Evolutionary conservation across 2,888 invertebrate genomes (phyloP).

Genomic region (Venusia cambrica): DNA sequence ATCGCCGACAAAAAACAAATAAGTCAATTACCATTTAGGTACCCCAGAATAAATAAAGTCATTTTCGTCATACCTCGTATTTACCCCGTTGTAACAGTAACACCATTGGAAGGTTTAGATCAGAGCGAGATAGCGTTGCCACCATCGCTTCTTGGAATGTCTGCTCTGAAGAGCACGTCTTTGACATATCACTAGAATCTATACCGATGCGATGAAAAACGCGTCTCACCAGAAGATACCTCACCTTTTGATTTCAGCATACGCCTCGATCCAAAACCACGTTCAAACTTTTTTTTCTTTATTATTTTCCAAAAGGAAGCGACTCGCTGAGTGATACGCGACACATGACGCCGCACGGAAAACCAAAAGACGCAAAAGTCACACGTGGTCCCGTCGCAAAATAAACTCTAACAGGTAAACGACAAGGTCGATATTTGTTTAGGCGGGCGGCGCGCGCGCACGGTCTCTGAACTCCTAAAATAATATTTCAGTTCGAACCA

Average conservation of each 20-base stretch:
- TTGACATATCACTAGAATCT: conserved; percentile 2
- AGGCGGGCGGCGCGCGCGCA: conserved; percentile 35
- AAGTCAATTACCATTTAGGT: conserved; percentile 4
- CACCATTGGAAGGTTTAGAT: conserved; percentile 20
- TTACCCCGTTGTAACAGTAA: conserved; percentile 19
- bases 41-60: conserved; percentile 16
- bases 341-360: conserved; percentile 61
- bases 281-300: conserved; percentile 50
- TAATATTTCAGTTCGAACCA: conserved; percentile 76
- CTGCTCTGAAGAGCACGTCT: background rate
- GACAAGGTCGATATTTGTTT: conserved; percentile 50
- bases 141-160: conserved; percentile 15
- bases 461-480: conserved; percentile 78
- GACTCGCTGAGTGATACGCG: conserved; percentile 74
- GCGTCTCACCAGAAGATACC: conserved; percentile 27
- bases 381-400: conserved; percentile 40
- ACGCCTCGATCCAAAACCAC: conserved; percentile 36
- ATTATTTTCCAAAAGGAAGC: conserved; percentile 77
- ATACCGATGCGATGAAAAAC: conserved; percentile 2
- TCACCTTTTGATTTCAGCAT: conserved; percentile 49
- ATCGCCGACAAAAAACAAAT: background rate
- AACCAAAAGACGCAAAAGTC: conserved; percentile 50
- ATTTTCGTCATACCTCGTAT: conserved; percentile 19
- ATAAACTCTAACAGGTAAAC: conserved; percentile 48
- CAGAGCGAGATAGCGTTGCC: conserved; percentile 12